Conservation (phyloP, 2,797 vertebrate species). For the Cichlasoma orientale region DNA sequence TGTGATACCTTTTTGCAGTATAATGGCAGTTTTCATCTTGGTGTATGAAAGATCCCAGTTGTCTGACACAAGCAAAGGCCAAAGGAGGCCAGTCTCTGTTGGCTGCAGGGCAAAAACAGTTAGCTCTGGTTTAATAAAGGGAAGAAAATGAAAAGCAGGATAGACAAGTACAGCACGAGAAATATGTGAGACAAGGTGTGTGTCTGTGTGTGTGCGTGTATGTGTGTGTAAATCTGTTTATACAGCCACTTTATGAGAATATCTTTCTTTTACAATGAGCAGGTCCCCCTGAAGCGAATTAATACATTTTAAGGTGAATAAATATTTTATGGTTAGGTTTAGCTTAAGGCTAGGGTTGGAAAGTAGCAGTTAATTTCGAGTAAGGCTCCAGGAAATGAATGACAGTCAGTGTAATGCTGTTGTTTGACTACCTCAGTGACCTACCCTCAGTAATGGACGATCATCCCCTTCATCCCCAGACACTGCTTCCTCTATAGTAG, state of each 20-base stretch:
- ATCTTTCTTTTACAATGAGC: neutral
- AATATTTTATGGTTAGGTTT: neutral
- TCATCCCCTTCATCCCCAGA: no score
- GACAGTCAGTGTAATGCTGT: neutral
- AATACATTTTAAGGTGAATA: neutral
- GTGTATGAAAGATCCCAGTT: slow-evolving; percentile 19
- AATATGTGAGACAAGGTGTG: neutral
- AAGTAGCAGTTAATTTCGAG: neutral
- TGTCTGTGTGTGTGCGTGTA: neutral
- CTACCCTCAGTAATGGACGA: no score
- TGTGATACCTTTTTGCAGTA: neutral
- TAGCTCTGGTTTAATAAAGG: slow-evolving; percentile 33
- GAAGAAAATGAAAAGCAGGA: slow-evolving; percentile 9
- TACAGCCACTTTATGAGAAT: neutral
- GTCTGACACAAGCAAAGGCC: slow-evolving; percentile 13
- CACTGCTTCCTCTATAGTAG: no score
- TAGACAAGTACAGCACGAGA: slow-evolving; percentile 13
- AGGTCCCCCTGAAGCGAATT: neutral
- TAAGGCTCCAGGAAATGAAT: neutral
- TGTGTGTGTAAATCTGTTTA: neutral
- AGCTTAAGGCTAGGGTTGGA: neutral
- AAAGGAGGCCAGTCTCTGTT: slow-evolving; percentile 24
- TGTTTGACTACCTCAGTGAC: no score
- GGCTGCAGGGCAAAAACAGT: slow-evolving; percentile 31
- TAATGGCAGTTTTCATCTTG: slow-evolving; percentile 17